These are phyloP conservation scores for Triplophysa siluroides DNA, from an alignment of 2,113 vertebrate species.

Conservation along the genomic window DNA sequence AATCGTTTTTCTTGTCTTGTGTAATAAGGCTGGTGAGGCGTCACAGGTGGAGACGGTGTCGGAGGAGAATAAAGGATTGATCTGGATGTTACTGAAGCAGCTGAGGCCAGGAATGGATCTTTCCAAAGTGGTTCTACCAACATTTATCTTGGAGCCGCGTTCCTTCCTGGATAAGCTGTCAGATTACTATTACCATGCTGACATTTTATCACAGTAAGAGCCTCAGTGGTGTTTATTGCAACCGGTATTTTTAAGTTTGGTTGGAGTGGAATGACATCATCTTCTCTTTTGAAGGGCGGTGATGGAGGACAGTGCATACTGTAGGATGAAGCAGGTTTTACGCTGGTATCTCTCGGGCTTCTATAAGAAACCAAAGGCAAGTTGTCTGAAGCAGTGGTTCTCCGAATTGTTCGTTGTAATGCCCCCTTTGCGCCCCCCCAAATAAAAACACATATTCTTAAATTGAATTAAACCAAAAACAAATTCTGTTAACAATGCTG, in stretches of 20 bases:
- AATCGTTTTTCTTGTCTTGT: neutral
- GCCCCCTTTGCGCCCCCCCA: too few relatives aligned
- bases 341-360: conserved; percentile 94
- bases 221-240: neutral
- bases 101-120: conserved; percentile 93
- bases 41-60: conserved; percentile 92
- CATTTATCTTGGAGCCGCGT: conserved; percentile 92
- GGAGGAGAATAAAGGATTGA: conserved; percentile 88
- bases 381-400: neutral
- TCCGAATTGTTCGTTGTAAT: too few relatives aligned
- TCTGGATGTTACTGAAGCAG: conserved; percentile 89
- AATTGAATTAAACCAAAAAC: too few relatives aligned
- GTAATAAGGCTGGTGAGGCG: conserved; percentile 76
- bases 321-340: conserved; percentile 87
- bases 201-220: conserved; percentile 91
- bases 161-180: conserved; percentile 95
- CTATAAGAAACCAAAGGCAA: conserved; percentile 96
- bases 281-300: conserved; percentile 73
- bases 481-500: too few relatives aligned
- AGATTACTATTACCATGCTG: conserved; percentile 91
- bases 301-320: conserved; percentile 81
- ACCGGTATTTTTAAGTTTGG: neutral
- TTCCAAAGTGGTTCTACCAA: conserved; percentile 90
- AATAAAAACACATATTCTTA: too few relatives aligned
- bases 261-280: neutral